Evolutionary conservation across 2,797 vertebrate species (phyloP).

Genomic region (Artibeus jamaicensis): DNA sequence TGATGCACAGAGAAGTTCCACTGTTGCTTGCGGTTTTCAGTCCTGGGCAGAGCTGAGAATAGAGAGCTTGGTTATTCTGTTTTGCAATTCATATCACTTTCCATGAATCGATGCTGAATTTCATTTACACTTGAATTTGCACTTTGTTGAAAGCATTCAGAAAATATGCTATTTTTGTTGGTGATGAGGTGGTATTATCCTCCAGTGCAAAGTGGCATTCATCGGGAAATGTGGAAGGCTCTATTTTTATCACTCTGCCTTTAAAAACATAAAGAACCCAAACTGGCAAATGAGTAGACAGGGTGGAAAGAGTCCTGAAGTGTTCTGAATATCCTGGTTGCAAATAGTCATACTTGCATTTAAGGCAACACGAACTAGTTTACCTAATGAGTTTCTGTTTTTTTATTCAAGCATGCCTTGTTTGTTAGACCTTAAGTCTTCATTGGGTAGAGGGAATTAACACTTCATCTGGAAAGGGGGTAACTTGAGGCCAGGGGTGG

Average conservation of each 20-base stretch:
- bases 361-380: background rate
- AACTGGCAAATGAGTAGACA: background rate
- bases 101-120: slow-evolving; percentile 53
- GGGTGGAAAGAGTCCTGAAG: background rate
- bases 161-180: slow-evolving; percentile 48
- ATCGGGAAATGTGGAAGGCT: background rate
- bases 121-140: slow-evolving; percentile 60
- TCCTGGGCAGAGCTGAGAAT: background rate
- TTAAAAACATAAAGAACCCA: slow-evolving; percentile 37
- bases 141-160: slow-evolving; percentile 46
- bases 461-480: background rate
- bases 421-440: slow-evolving; percentile 16
- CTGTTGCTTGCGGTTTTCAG: background rate
- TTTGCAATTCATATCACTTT: slow-evolving; percentile 61
- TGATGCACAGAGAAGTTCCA: background rate
- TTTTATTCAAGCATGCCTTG: background rate
- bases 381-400: background rate
- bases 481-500: background rate
- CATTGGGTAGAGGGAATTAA: background rate
- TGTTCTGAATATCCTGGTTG: background rate
- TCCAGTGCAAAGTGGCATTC: background rate
- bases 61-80: background rate
- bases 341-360: background rate
- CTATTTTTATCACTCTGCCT: slow-evolving; percentile 41
- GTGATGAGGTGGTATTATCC: slow-evolving; percentile 10